Evolutionary conservation across 2,113 vertebrate species (phyloP).

Genomic region (Spheniscus mendiculus): DNA sequence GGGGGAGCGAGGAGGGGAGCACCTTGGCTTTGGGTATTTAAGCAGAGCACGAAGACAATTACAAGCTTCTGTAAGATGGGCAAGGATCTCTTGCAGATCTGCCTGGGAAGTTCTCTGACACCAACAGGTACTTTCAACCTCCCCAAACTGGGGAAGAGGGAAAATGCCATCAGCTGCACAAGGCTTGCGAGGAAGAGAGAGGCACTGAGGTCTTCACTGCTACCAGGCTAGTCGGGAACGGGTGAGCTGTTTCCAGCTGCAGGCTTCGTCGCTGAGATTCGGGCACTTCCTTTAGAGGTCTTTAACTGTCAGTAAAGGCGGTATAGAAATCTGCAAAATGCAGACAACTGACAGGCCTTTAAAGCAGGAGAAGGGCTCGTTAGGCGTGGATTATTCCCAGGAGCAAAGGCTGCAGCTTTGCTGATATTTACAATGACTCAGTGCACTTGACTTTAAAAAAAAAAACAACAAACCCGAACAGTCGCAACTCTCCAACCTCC

Average conservation of each 20-base stretch:
- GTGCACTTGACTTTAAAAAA: not conserved
- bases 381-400: slow-evolving; percentile 10
- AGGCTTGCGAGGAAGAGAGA: not conserved
- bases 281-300: not conserved
- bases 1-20: not conserved
- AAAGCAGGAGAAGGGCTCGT: not conserved
- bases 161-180: not conserved
- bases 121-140: not conserved
- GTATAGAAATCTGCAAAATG: not conserved
- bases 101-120: not conserved
- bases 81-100: not conserved
- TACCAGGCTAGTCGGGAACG: not conserved
- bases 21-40: not conserved
- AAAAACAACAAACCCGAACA: not conserved
- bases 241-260: not conserved
- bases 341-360: not conserved
- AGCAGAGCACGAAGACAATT: not conserved
- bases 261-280: not conserved
- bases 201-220: not conserved
- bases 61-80: not conserved
- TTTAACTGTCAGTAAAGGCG: not conserved
- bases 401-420: slow-evolving; percentile 33
- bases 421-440: slow-evolving; percentile 51
- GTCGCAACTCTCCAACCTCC: not conserved
- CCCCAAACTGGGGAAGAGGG: not conserved